These are phyloP conservation scores for Tapera naevia DNA, from an alignment of 2,797 vertebrate species.

Conservation along the genomic window DNA sequence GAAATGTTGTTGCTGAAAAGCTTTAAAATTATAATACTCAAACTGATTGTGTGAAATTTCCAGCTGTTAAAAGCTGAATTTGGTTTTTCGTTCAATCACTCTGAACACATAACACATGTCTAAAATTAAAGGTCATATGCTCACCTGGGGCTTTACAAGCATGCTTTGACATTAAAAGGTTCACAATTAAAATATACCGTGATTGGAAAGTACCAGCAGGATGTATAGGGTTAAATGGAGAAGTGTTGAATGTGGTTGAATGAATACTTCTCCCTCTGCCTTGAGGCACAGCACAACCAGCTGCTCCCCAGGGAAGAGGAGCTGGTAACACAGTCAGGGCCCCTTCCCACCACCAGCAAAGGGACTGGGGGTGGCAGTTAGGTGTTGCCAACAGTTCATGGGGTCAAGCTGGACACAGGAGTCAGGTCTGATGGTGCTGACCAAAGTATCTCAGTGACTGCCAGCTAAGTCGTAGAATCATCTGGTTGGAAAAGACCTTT, in stretches of 20 bases:
- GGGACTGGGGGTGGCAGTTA: background rate
- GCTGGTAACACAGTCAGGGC: rapidly evolving
- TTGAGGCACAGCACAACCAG: background rate
- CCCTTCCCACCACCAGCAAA: rapidly evolving
- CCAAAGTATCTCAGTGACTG: background rate
- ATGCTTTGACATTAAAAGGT: background rate
- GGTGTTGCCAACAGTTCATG: rapidly evolving
- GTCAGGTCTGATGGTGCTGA: rapidly evolving
- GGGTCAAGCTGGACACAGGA: too few relatives aligned
- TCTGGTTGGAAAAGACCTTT: too few relatives aligned
- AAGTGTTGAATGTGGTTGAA: background rate
- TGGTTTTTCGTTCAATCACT: slow-evolving; percentile 55
- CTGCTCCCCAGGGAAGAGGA: background rate
- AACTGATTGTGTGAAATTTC: slow-evolving; percentile 24
- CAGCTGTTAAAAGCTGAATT: slow-evolving; percentile 69
- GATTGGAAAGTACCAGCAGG: background rate
- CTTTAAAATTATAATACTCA: slow-evolving; percentile 6
- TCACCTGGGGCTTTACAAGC: background rate
- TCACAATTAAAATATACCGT: background rate
- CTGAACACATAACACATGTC: slow-evolving; percentile 41
- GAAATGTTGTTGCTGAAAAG: background rate
- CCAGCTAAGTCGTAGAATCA: background rate
- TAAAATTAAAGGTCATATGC: slow-evolving; percentile 42
- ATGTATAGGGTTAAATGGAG: background rate
- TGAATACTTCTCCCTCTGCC: background rate